Percentiles rank a stretch among this genome's conserved stretches.
These are phyloP conservation scores for Acromyrmex heyeri DNA, from an alignment of 1,140 invertebrate species.

Conservation along the genomic window DNA sequence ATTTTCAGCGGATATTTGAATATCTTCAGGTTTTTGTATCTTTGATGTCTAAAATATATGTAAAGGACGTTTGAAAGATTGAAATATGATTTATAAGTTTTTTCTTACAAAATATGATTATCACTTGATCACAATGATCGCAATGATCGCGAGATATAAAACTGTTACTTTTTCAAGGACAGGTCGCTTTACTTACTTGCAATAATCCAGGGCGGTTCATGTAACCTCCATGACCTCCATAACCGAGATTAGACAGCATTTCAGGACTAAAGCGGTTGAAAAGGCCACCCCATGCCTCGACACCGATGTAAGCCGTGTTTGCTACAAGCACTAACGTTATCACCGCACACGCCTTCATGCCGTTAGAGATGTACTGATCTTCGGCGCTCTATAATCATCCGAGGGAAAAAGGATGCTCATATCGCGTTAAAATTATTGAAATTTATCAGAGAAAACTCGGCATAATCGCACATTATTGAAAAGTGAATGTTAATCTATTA, in stretches of 20 bases:
- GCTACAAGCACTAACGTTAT: constrained; percentile 80
- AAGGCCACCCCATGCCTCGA: constrained; percentile 92
- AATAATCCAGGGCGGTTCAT: constrained; percentile 86
- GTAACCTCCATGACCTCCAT: constrained; percentile 89
- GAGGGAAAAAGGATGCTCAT: neutral
- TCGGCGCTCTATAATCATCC: constrained; percentile 55
- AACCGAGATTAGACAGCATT: constrained; percentile 93
- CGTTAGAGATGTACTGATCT: constrained; percentile 28
- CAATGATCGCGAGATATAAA: neutral
- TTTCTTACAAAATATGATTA: neutral
- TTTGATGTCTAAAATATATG: neutral
- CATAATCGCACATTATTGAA: neutral
- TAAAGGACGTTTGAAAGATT: neutral
- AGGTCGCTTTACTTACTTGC: constrained; percentile 83
- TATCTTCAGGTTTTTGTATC: neutral
- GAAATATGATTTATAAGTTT: neutral
- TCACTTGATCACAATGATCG: neutral
- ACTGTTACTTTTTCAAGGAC: neutral
- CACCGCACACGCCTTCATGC: constrained; percentile 72
- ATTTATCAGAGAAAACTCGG: neutral
- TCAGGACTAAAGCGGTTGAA: constrained; percentile 95
- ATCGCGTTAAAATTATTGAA: neutral
- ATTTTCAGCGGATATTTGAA: neutral
- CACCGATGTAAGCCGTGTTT: constrained; percentile 81
- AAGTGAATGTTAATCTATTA: neutral